Evolutionary conservation across 2,797 vertebrate genomes (phyloP), one percentile per base, ranked within the genome.

Genomic region (Pristis pectinata): DNA sequence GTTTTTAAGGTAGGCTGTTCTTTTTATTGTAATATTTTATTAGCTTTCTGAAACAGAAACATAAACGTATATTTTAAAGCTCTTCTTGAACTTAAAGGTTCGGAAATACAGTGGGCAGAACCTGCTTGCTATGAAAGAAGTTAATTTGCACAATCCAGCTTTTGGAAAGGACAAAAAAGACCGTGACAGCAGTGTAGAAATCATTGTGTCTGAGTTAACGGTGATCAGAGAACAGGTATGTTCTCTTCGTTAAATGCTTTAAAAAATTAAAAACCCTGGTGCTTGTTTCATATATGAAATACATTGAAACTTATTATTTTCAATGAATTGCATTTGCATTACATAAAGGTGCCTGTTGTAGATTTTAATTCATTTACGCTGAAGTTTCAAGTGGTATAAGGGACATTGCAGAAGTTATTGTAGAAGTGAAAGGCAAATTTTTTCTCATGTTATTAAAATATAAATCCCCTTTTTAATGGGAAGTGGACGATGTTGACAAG

Each of bases 161-260:
- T 99, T 99, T 95, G 98, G 98, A 93, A 98, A 98, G 96, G 98
- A 99, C 96, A 99, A 98, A 97, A 98, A 97, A 95, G 97, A 98
- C 94, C 97, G 98, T 96, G 98, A 99, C 95, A 98, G 96, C 94
- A 99, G 97, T 1, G 97, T 98, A 53, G 98, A 98, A 95, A 98
- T 97, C 95, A 98, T 98, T 94, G 97, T 99, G 94, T 98, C 98
- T 15, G 98, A 99, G 96, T 97, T 99, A 94, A 97, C 98, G 0
- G 98, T 99, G 96, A 97, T 98, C 96, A 98, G 97, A 97, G 98
- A 99, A 95, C 98, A 99, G 97, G 98, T 97, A 96, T 44, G 49
- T 76, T 94, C 37, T 30, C 61, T 74, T 94, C 56, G 30, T 56
- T 15, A 2, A 53, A 15, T 24, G 37, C 72, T 53, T 74, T 19